Evolutionary conservation across 2,888 invertebrate species (phyloP).

Genomic region (Salticus scenicus): DNA sequence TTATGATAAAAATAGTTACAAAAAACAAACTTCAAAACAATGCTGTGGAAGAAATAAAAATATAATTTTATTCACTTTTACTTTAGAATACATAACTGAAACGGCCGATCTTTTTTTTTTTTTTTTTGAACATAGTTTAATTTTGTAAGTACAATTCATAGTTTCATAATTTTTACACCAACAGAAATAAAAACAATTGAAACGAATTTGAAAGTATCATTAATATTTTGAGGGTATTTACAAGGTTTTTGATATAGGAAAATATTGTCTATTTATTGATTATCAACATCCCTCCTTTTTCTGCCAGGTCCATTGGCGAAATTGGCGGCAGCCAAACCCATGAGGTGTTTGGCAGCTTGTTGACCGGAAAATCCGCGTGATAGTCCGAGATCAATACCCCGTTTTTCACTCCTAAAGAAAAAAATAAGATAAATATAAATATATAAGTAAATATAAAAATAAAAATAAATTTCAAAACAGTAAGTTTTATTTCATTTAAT

Average conservation of each 20-base stretch:
- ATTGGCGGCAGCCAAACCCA: conserved; percentile 91
- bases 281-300: conserved; percentile 81
- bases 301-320: conserved; percentile 91
- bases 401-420: conserved; percentile 82
- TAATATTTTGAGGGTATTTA: not conserved
- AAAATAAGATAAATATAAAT: not conserved
- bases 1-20: no score
- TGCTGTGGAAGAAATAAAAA: not conserved
- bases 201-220: not conserved
- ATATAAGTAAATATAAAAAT: not conserved
- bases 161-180: not conserved
- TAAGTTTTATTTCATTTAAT: no score
- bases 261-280: conserved; percentile 11
- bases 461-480: not conserved
- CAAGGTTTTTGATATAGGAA: not conserved
- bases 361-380: conserved; percentile 91
- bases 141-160: not conserved
- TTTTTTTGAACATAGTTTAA: not conserved
- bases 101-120: no score
- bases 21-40: not conserved
- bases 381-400: conserved; percentile 90
- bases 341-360: conserved; percentile 91
- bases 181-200: not conserved
- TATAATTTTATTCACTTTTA: not conserved
- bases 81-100: not conserved